A percentile compares a stretch with the other conserved stretches of the same genome.
These are phyloP conservation scores for Oreochromis tanganicae DNA, from an alignment of 2,113 vertebrate genomes.

Conservation along the genomic window DNA sequence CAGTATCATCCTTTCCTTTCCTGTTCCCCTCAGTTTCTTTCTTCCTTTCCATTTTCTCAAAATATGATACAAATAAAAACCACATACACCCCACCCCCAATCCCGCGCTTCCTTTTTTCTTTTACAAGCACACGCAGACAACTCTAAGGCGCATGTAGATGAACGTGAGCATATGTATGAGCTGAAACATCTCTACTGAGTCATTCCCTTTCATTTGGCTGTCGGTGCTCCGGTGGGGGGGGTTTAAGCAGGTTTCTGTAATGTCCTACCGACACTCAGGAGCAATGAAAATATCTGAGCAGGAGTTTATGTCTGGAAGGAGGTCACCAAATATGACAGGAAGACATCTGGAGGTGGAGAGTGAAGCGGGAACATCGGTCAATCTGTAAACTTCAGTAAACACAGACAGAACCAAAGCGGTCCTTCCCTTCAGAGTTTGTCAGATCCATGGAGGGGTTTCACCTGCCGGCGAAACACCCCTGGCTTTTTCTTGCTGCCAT, in stretches of 20 bases:
- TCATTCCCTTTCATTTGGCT: conserved; percentile 18
- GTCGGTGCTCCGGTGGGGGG: background rate
- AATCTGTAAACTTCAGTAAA: conserved; percentile 26
- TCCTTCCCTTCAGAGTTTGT: background rate
- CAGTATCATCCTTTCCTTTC: background rate
- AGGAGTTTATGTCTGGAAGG: conserved; percentile 1
- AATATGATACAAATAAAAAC: background rate
- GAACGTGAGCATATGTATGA: background rate
- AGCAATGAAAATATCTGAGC: background rate
- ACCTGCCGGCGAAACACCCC: background rate
- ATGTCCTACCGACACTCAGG: background rate
- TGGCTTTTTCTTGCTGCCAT: background rate
- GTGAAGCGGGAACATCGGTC: background rate
- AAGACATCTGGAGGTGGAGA: conserved; percentile 40
- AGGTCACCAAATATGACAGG: conserved; percentile 39
- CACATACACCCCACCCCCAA: background rate
- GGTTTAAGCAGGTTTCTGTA: background rate
- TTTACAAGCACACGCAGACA: conserved; percentile 6
- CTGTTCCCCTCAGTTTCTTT: background rate
- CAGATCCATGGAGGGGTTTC: background rate
- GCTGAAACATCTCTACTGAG: background rate
- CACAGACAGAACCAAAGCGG: conserved; percentile 23
- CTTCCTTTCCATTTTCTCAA: background rate
- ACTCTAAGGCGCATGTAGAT: conserved; percentile 32
- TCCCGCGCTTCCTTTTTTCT: background rate